These are phyloP conservation scores for Cosmia pyralina DNA, from an alignment of 2,888 invertebrate species.

Conservation along the genomic window DNA sequence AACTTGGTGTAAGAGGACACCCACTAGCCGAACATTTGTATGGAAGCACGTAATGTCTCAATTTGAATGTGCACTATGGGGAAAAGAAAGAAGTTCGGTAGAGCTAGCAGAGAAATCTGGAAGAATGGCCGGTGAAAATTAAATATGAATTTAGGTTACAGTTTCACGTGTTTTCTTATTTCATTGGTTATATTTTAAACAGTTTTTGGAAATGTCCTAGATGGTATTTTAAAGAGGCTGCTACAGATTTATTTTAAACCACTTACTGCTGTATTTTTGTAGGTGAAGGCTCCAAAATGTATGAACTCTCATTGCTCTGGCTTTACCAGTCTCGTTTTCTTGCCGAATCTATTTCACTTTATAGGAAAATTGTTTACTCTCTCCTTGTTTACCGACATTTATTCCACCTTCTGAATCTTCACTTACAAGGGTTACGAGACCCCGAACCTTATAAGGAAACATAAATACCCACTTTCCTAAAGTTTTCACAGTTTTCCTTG, in stretches of 20 bases:
- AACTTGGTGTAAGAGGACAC: slow-evolving; percentile 76
- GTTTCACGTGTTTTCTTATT: background rate
- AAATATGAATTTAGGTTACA: background rate
- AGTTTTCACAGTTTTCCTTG: slow-evolving; percentile 64
- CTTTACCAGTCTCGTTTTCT: background rate
- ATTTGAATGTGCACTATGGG: slow-evolving; percentile 81
- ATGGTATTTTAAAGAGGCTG: background rate
- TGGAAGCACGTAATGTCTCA: slow-evolving; percentile 85
- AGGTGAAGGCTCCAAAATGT: background rate
- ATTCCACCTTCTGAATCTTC: background rate
- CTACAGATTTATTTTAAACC: background rate
- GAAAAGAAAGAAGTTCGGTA: slow-evolving; percentile 82
- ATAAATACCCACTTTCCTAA: slow-evolving; percentile 41
- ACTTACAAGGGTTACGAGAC: background rate
- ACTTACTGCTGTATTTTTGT: background rate
- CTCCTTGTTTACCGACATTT: background rate
- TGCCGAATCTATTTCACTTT: background rate
- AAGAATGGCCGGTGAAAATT: background rate
- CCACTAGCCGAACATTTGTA: slow-evolving; percentile 77
- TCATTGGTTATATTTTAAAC: too few relatives aligned
- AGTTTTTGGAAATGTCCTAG: background rate
- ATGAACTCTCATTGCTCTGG: background rate
- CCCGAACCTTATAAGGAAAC: slow-evolving; percentile 32
- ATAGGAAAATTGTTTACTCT: background rate
- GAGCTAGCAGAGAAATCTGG: slow-evolving; percentile 69